phyloP scores from a whole-genome alignment of 2,797 vertebrate genomes.

The Gymnothorax reevesii region DNA sequence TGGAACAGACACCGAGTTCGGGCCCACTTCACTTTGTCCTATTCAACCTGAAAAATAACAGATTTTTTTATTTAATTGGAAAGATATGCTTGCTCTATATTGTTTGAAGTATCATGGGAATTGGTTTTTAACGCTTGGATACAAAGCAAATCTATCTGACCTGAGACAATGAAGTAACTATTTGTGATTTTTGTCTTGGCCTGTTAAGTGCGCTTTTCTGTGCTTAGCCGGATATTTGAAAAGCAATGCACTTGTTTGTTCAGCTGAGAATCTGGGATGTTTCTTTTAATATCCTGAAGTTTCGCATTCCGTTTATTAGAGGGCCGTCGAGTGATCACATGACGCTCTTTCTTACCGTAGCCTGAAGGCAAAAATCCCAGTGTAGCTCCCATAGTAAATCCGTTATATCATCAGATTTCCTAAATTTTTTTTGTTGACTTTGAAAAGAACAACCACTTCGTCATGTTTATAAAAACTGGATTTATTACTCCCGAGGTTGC shows the following conservation, averaged over 20 bases:
- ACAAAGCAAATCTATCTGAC: neutral
- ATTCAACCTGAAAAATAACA: neutral
- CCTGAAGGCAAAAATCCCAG: neutral
- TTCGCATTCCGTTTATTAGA: neutral
- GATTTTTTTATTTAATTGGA: neutral
- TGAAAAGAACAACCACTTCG: too few species aligned
- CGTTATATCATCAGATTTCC: neutral
- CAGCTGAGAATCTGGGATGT: constrained; percentile 4
- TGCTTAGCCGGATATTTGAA: constrained; percentile 14
- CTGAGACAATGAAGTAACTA: neutral
- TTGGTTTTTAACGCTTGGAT: neutral
- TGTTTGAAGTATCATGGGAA: neutral
- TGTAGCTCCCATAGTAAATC: neutral
- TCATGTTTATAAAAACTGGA: too few species aligned
- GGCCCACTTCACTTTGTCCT: neutral
- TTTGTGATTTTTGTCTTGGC: neutral
- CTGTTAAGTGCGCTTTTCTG: neutral
- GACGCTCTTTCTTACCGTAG: neutral
- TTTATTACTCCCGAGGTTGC: neutral
- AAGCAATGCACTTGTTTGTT: neutral
- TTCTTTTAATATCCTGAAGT: neutral
- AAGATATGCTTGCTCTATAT: neutral
- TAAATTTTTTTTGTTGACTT: neutral
- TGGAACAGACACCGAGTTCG: neutral
- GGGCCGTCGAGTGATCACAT: neutral